A percentile compares a stretch with the other conserved stretches of the same genome.
Evolutionary conservation across 2,797 vertebrate species (phyloP).

Genomic region (Sebastes ruberrimus): DNA sequence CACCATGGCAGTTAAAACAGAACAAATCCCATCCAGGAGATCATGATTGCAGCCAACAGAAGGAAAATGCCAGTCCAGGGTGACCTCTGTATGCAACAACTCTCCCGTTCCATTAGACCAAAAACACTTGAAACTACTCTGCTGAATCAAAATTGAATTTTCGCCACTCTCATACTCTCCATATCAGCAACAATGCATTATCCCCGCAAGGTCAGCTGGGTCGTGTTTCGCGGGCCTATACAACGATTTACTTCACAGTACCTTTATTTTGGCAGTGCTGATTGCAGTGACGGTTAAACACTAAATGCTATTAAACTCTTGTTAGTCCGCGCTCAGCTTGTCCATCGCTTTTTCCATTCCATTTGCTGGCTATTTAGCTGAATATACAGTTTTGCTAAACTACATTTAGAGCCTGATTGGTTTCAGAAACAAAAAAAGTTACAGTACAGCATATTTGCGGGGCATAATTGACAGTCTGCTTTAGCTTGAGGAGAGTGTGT

Average conservation of each 20-base stretch:
- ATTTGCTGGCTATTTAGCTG: conserved; percentile 64
- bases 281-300: conserved; percentile 57
- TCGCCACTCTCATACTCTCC: conserved; percentile 67
- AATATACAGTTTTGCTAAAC: conserved; percentile 57
- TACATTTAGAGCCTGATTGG: conserved; percentile 47
- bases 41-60: conserved; percentile 42
- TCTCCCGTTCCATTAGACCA: conserved; percentile 69
- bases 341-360: conserved; percentile 51
- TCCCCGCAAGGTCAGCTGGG: conserved; percentile 73
- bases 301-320: conserved; percentile 66
- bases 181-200: conserved; percentile 77
- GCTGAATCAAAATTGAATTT: conserved; percentile 78
- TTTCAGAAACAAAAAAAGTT: conserved; percentile 30
- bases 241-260: conserved; percentile 60
- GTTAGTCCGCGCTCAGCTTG: conserved; percentile 63
- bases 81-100: conserved; percentile 72
- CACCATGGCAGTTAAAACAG: conserved; percentile 7
- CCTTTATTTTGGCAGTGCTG: conserved; percentile 61
- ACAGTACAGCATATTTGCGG: conserved; percentile 12
- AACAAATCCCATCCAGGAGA: conserved; percentile 41
- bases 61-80: conserved; percentile 38
- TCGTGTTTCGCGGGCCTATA: conserved; percentile 43
- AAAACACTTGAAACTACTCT: conserved; percentile 76
- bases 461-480: conserved; percentile 23
- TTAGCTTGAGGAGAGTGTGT: not conserved